Percentiles rank a stretch among this genome's conserved stretches.
Conservation (phyloP, 2,113 vertebrate genomes). For the Cyphomyrus discorhynchus region DNA sequence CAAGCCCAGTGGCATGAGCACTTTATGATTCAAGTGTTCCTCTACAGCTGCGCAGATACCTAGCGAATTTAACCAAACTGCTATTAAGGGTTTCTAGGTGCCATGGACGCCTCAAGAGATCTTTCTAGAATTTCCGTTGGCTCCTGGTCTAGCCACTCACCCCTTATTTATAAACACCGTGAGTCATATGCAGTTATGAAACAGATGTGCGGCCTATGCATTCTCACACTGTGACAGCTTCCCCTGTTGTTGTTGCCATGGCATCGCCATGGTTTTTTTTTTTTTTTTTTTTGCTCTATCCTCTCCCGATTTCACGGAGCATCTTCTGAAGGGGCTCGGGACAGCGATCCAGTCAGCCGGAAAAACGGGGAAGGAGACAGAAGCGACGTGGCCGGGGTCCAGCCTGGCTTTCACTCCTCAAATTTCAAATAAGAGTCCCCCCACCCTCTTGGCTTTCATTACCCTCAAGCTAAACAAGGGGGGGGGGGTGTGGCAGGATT, state of each 20-base stretch:
- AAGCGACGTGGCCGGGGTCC: conserved; percentile 37
- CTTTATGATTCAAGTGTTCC: not conserved
- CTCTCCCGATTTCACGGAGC: not conserved
- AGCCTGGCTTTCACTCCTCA: conserved; percentile 20
- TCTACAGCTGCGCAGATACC: not conserved
- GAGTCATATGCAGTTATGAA: conserved; percentile 34
- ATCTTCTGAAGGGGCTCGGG: conserved; percentile 21
- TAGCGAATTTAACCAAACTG: not conserved
- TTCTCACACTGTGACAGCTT: conserved; percentile 26
- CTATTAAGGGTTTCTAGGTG: not conserved
- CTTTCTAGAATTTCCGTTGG: not conserved
- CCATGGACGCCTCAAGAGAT: not conserved
- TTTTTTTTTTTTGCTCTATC: not conserved
- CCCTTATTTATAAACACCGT: conserved; percentile 28
- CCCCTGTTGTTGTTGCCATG: conserved; percentile 25
- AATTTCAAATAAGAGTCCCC: conserved; percentile 11
- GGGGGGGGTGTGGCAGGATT: conserved; percentile 30
- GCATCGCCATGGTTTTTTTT: not conserved
- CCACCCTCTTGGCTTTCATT: conserved; percentile 9
- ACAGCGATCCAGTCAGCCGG: conserved; percentile 26
- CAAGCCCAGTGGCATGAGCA: not conserved
- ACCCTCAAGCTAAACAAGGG: conserved; percentile 34
- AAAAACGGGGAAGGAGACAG: conserved; percentile 32
- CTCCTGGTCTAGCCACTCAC: not conserved
- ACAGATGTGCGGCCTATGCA: conserved; percentile 34